phyloP scores from a whole-genome alignment of 2,888 invertebrate species.

The Cephus pygmeus region DNA sequence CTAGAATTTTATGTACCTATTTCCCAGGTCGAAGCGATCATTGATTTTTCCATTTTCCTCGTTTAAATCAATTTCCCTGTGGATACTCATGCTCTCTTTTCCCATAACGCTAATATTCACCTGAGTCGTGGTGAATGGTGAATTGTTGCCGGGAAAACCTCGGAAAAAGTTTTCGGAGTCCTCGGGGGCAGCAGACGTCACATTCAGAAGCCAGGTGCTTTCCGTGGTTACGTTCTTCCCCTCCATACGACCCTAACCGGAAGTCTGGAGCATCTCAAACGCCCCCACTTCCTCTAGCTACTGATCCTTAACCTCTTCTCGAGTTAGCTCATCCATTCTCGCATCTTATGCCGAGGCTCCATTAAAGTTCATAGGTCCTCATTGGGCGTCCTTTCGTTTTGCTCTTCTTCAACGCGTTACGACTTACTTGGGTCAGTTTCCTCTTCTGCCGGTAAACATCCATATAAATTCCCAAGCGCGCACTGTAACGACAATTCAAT shows the following conservation, averaged over 20 bases:
- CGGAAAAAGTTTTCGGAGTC: slow-evolving; percentile 51
- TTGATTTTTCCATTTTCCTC: not conserved
- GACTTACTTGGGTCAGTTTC: not conserved
- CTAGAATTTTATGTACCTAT: not conserved
- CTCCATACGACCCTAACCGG: slow-evolving; percentile 65
- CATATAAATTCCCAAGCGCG: not conserved
- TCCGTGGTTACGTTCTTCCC: slow-evolving; percentile 60
- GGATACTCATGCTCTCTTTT: not conserved
- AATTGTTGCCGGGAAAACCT: slow-evolving; percentile 62
- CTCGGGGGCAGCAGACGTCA: slow-evolving; percentile 51
- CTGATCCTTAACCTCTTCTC: not conserved
- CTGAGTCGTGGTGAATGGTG: slow-evolving; percentile 64
- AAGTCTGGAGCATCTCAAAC: slow-evolving; percentile 61
- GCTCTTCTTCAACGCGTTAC: not conserved
- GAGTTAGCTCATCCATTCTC: slow-evolving; percentile 38
- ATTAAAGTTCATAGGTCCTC: not conserved
- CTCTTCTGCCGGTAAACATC: not conserved
- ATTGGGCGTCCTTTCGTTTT: not conserved
- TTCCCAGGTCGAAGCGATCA: not conserved
- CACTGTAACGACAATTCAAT: not conserved
- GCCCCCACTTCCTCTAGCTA: slow-evolving; percentile 51
- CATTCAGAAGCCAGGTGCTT: slow-evolving; percentile 61
- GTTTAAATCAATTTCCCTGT: slow-evolving; percentile 4
- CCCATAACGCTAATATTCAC: slow-evolving; percentile 35
- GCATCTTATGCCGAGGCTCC: slow-evolving; percentile 36